Conservation (phyloP, 2,113 vertebrate genomes). For the Limanda limanda region DNA sequence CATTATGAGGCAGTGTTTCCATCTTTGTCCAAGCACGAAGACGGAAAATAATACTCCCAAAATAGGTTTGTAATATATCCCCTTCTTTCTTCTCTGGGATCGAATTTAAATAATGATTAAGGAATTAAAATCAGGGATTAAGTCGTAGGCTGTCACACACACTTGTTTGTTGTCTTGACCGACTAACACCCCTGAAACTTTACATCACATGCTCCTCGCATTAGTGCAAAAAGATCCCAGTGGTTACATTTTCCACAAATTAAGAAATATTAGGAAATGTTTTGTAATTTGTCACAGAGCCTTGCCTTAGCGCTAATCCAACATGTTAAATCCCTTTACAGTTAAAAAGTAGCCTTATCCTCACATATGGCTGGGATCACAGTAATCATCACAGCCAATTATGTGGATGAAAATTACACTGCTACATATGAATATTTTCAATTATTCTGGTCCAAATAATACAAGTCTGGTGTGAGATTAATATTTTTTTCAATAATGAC, state of each 20-base stretch:
- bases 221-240: conserved; percentile 54
- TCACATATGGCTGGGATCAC: conserved; percentile 65
- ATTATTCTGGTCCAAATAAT: conserved; percentile 71
- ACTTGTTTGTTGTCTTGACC: conserved; percentile 58
- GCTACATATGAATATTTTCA: conserved; percentile 74
- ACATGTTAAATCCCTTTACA: conserved; percentile 77
- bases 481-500: conserved; percentile 54
- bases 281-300: conserved; percentile 64
- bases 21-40: conserved; percentile 21
- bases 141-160: conserved; percentile 47
- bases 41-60: conserved; percentile 4
- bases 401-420: conserved; percentile 75
- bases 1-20: not conserved
- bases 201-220: conserved; percentile 30
- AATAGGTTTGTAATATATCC: conserved; percentile 19
- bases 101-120: conserved; percentile 57
- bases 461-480: conserved; percentile 66
- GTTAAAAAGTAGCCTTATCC: conserved; percentile 74
- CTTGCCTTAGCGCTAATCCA: conserved; percentile 76
- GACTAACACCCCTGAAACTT: conserved; percentile 63
- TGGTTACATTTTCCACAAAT: conserved; percentile 52
- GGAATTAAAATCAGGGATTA: conserved; percentile 66
- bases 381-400: conserved; percentile 78
- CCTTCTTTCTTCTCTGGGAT: conserved; percentile 15
- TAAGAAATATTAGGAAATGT: conserved; percentile 58